phyloP scores from a whole-genome alignment of 1,140 invertebrate species.

The Ylistrum balloti region DNA sequence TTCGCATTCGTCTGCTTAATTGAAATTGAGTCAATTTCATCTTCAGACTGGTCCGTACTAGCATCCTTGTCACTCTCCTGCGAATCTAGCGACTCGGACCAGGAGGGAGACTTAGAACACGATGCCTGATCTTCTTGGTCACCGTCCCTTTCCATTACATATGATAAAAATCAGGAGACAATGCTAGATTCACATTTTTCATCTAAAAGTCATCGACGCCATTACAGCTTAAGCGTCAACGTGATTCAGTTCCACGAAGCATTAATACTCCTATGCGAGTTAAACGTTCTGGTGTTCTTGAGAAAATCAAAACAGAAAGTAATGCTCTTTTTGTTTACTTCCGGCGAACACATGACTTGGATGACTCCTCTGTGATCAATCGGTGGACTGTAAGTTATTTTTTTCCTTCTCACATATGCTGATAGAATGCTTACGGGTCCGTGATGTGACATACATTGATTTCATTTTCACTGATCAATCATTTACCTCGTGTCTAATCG shows the following conservation, averaged over 20 bases:
- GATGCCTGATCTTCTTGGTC: not conserved
- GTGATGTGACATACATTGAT: no score
- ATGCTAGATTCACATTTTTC: not conserved
- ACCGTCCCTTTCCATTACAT: slow-evolving; percentile 42
- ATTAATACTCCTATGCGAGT: not conserved
- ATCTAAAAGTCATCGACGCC: slow-evolving; percentile 24
- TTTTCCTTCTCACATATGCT: no score
- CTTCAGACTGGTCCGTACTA: slow-evolving; percentile 43
- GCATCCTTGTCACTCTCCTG: not conserved
- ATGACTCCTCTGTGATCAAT: not conserved
- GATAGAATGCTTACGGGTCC: no score
- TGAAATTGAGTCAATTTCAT: not conserved
- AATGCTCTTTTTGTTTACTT: not conserved
- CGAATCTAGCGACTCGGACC: slow-evolving; percentile 29
- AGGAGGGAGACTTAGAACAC: slow-evolving; percentile 3
- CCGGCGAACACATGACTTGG: slow-evolving; percentile 25
- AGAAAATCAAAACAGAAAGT: slow-evolving; percentile 21
- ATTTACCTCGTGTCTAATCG: no score
- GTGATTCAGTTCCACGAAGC: not conserved
- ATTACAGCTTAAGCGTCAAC: not conserved
- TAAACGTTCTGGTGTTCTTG: not conserved
- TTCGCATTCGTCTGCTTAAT: slow-evolving; percentile 46
- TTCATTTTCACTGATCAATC: no score
- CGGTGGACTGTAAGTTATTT: no score
- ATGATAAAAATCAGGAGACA: not conserved